phyloP scores from a whole-genome alignment of 2,797 vertebrate species.

The Etheostoma nigrum region DNA sequence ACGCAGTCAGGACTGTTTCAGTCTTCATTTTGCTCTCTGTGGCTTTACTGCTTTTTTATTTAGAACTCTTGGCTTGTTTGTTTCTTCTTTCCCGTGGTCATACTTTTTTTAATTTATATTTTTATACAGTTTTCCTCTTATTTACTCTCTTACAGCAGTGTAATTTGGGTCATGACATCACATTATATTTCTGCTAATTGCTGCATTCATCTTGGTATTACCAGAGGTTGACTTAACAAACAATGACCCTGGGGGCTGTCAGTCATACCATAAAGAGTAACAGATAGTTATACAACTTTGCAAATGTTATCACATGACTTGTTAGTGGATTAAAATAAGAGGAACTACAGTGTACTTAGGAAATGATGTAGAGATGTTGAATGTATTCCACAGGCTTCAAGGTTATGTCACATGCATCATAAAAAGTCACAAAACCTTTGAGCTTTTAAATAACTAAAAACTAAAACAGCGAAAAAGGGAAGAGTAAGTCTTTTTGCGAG shows the following conservation, averaged over 20 bases:
- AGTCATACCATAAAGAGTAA: constrained; percentile 28
- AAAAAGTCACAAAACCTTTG: constrained; percentile 25
- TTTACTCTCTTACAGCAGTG: constrained; percentile 22
- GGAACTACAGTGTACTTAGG: constrained; percentile 17
- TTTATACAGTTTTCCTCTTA: constrained; percentile 9
- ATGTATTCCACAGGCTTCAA: constrained; percentile 21
- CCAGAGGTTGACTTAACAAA: constrained; percentile 30
- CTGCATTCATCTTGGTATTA: constrained; percentile 37
- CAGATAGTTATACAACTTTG: constrained; percentile 34
- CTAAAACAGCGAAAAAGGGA: constrained; percentile 39
- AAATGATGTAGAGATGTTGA: constrained; percentile 18
- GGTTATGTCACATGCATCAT: constrained; percentile 19
- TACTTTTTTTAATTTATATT: neutral
- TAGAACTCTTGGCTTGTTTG: constrained; percentile 4
- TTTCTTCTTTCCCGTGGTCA: constrained; percentile 12
- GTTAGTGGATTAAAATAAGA: constrained; percentile 18
- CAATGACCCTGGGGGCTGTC: constrained; percentile 24
- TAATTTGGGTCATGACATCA: constrained; percentile 40
- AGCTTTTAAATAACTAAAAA: neutral
- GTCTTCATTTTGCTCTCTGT: constrained; percentile 60
- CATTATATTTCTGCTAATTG: constrained; percentile 28
- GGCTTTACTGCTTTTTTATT: constrained; percentile 56
- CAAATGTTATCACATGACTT: constrained; percentile 24
- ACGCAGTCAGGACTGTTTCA: constrained; percentile 61
- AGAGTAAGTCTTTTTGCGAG: constrained; percentile 59